Conservation (phyloP, 2,113 vertebrate species). For the Miniopterus natalensis region DNA sequence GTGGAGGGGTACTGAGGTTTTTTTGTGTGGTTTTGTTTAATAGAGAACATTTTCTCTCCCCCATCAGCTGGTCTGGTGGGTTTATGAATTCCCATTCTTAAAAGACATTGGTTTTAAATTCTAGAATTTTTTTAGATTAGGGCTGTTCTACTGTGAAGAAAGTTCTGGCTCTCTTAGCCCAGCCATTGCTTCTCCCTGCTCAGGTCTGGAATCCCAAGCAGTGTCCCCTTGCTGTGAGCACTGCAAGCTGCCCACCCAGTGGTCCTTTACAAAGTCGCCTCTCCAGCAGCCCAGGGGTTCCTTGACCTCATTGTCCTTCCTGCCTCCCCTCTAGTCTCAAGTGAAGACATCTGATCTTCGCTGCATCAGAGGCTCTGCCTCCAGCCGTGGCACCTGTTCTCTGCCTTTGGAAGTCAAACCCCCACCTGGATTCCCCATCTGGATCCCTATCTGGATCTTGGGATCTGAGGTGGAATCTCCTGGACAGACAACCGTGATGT, state of each 20-base stretch:
- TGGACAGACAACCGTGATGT: background rate
- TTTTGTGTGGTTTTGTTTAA: slow-evolving; percentile 80
- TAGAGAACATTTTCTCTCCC: slow-evolving; percentile 50
- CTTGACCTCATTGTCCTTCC: background rate
- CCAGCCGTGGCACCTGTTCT: background rate
- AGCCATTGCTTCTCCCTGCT: background rate
- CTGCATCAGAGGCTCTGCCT: background rate
- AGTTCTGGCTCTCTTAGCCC: slow-evolving; percentile 38
- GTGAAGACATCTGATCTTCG: background rate
- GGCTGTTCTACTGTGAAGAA: slow-evolving; percentile 76
- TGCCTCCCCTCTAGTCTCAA: background rate
- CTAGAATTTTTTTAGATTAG: slow-evolving; percentile 27
- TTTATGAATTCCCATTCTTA: slow-evolving; percentile 76
- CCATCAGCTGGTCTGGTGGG: slow-evolving; percentile 89
- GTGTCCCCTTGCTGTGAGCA: background rate
- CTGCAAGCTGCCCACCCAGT: background rate
- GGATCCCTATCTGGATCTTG: background rate
- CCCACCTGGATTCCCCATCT: background rate
- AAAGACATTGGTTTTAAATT: slow-evolving; percentile 31
- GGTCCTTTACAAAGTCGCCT: background rate
- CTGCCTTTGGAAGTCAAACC: background rate
- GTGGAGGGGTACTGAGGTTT: background rate
- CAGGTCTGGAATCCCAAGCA: background rate
- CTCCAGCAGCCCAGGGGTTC: background rate
- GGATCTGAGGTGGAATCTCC: background rate